These are phyloP conservation scores for Pungitius pungitius DNA, from an alignment of 2,113 vertebrate genomes.

Conservation along the genomic window DNA sequence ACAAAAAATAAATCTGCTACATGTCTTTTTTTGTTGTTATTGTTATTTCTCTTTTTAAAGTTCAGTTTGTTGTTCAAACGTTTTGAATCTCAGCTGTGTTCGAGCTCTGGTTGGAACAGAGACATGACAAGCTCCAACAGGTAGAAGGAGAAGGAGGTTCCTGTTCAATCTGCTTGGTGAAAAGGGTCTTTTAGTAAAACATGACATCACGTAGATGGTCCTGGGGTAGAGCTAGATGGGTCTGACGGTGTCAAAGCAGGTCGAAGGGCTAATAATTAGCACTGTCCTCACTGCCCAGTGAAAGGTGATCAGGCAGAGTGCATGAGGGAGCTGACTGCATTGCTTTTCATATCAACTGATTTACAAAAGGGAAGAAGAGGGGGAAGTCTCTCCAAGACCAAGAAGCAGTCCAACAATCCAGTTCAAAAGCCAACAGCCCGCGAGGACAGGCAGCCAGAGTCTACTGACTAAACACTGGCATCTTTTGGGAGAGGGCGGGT, in stretches of 20 bases:
- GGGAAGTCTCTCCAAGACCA: conserved; percentile 60
- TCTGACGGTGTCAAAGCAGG: conserved; percentile 72
- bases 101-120: conserved; percentile 67
- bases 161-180: conserved; percentile 68
- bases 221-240: conserved; percentile 77
- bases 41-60: conserved; percentile 75
- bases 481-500: conserved; percentile 57
- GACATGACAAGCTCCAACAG: conserved; percentile 66
- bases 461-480: conserved; percentile 55
- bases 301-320: conserved; percentile 62
- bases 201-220: conserved; percentile 74
- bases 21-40: conserved; percentile 77
- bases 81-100: conserved; percentile 61
- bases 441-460: conserved; percentile 61
- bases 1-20: conserved; percentile 78
- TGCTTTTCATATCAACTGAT: conserved; percentile 77
- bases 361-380: conserved; percentile 75
- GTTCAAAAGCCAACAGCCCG: conserved; percentile 69
- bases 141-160: conserved; percentile 58
- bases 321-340: conserved; percentile 70
- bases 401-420: conserved; percentile 68
- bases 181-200: conserved; percentile 74
- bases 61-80: conserved; percentile 75
- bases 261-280: conserved; percentile 69
- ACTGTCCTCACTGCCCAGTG: conserved; percentile 69